Conservation (phyloP, 1,140 invertebrate genomes). For the Cardiocondyla obscurior region DNA sequence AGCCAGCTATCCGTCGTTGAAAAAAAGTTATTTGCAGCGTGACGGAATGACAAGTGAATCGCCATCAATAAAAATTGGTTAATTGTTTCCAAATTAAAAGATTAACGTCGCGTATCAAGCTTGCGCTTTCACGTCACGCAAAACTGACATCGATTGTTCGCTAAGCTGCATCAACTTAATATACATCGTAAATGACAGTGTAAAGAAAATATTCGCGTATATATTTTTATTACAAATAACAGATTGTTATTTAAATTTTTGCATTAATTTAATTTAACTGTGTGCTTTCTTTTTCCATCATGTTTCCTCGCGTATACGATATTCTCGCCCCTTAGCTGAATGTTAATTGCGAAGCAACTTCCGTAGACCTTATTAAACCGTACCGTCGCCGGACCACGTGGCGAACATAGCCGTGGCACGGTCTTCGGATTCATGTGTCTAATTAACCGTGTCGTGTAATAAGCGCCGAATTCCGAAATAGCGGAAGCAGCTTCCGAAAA, state of each 20-base stretch:
- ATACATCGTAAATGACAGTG: not conserved
- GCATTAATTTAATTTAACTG: no score
- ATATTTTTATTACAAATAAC: no score
- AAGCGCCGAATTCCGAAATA: slow-evolving; percentile 21
- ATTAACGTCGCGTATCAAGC: not conserved
- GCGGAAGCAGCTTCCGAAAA: slow-evolving; percentile 12
- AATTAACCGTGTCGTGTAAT: slow-evolving; percentile 20
- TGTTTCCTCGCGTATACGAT: not conserved
- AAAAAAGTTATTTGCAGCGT: not conserved
- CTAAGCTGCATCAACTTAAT: not conserved
- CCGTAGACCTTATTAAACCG: slow-evolving; percentile 57
- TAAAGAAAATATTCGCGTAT: no score
- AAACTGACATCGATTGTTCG: not conserved
- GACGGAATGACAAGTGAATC: not conserved
- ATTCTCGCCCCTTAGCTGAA: slow-evolving; percentile 36
- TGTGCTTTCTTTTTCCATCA: no score
- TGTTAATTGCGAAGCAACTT: slow-evolving; percentile 70
- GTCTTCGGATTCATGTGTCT: not conserved
- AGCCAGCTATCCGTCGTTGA: not conserved
- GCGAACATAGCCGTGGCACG: not conserved
- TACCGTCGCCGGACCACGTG: slow-evolving; percentile 6
- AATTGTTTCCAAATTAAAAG: not conserved
- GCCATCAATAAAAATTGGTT: not conserved
- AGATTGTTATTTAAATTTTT: no score
- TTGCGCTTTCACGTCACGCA: not conserved